phyloP scores from a whole-genome alignment of 2,797 vertebrate species.

The Brachyrhaphis roseni region DNA sequence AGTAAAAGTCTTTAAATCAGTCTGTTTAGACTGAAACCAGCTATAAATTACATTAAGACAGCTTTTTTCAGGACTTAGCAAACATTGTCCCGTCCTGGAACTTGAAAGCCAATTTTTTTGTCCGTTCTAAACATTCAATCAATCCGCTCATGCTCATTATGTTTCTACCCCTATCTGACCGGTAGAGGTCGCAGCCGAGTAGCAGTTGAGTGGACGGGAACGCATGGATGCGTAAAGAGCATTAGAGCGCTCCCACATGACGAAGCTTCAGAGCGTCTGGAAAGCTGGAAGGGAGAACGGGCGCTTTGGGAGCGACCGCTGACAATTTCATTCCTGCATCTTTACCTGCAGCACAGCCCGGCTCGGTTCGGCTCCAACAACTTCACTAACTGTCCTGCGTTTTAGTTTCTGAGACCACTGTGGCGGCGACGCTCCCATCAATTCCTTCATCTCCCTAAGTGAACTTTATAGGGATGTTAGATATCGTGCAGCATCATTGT shows the following conservation, averaged over 20 bases:
- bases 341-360: slow-evolving; percentile 23
- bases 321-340: slow-evolving; percentile 34
- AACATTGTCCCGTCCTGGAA: neutral
- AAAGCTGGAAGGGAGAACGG: slow-evolving; percentile 63
- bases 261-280: slow-evolving; percentile 74
- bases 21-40: neutral
- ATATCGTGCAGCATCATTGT: slow-evolving; percentile 65
- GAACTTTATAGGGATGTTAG: slow-evolving; percentile 72
- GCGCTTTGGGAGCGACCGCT: slow-evolving; percentile 46
- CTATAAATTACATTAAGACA: neutral
- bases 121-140: neutral
- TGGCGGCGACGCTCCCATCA: slow-evolving; percentile 13
- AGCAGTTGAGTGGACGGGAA: slow-evolving; percentile 48
- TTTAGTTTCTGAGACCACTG: slow-evolving; percentile 10
- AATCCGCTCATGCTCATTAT: slow-evolving; percentile 12
- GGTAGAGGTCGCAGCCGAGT: slow-evolving; percentile 82
- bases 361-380: slow-evolving; percentile 31
- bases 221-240: slow-evolving; percentile 56
- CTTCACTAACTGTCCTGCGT: slow-evolving; percentile 28
- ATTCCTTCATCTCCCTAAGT: slow-evolving; percentile 38
- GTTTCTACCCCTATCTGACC: slow-evolving; percentile 59
- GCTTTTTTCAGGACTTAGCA: neutral
- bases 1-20: neutral
- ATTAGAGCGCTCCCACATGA: slow-evolving; percentile 73
- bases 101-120: neutral